Evolutionary conservation across 2,113 vertebrate species (phyloP), one percentile per base, ranked within the genome.

Genomic region (Hemibates koningsi): DNA sequence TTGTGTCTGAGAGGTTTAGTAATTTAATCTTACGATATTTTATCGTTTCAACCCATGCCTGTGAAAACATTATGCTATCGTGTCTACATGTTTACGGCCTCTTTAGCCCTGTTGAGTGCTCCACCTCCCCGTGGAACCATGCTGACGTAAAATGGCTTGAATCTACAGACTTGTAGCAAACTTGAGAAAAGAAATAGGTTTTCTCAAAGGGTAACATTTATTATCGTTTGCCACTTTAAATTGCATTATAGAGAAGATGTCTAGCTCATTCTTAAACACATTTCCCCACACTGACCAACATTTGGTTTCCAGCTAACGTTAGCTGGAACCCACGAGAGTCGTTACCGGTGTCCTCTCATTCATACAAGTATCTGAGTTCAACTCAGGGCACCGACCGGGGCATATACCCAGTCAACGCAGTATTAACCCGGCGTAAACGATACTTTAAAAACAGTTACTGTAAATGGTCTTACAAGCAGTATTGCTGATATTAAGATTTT

Each of bases 1-100:
- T 0, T 0, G n/a, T 68, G 63, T 0, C 5, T 4, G 63, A 41
- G 36, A 9, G n/a, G 63, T 41, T 24, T 16, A 38, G 63, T 1
- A 13, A 66, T 43, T 71, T 16, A 27, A 71, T 43, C 53, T 81
- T 24, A 1, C 16, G 4, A 7, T 27, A 43, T 57, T 11, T 7
- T 34, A 63, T 36, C 36, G 52, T 12, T 81, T 24, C 14, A 0
- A 16, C 29, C 19, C 5, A 36, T 9, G 32, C 12, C 8, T 19
- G 11, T 1, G 27, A 52, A 12, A 36, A 80, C n/a, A 48, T 7
- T 56, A 3, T 41, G 7, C 8, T 12, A 0, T 66, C 21, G 3
- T 38, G 4, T 21, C 50, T 41, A 21, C 6, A 11, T 38, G 13
- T 56, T 53, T 2, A 13, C 16, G 27, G 17, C 71, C 3, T 12